These are phyloP conservation scores for Melinopterus prodromus DNA, from an alignment of 2,888 invertebrate species.

Conservation along the genomic window DNA sequence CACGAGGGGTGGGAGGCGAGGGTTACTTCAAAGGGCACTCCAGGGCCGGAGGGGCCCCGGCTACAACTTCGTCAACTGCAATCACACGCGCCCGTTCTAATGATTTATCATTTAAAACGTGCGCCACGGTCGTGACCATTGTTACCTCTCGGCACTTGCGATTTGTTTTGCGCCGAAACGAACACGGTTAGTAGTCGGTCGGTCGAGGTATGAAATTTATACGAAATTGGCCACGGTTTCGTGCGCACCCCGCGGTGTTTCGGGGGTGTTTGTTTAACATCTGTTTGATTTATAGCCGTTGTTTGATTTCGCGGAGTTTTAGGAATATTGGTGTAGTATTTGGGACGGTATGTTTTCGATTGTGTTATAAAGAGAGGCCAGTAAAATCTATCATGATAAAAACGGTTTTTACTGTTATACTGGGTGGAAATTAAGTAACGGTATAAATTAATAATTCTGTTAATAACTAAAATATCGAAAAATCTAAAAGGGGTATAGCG, in stretches of 20 bases:
- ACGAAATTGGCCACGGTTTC: not conserved
- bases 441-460: too few species aligned
- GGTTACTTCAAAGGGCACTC: slow-evolving; percentile 56
- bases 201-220: not conserved
- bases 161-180: not conserved
- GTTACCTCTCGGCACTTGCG: not conserved
- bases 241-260: not conserved
- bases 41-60: slow-evolving; percentile 50
- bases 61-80: slow-evolving; percentile 50
- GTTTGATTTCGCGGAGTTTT: not conserved
- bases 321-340: too few species aligned
- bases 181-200: not conserved
- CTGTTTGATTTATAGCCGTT: not conserved
- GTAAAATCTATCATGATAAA: too few species aligned
- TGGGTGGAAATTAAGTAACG: too few species aligned
- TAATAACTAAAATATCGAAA: too few species aligned
- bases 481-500: too few species aligned
- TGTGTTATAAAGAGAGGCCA: too few species aligned
- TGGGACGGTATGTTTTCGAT: too few species aligned
- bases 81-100: slow-evolving; percentile 36
- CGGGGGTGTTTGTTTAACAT: not conserved
- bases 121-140: not conserved
- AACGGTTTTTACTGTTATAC: too few species aligned
- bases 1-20: slow-evolving; percentile 53
- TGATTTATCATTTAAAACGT: slow-evolving; percentile 35